Evolutionary conservation across 2,113 vertebrate genomes (phyloP), one percentile per base, ranked within the genome.

Genomic region (Pygoscelis adeliae): DNA sequence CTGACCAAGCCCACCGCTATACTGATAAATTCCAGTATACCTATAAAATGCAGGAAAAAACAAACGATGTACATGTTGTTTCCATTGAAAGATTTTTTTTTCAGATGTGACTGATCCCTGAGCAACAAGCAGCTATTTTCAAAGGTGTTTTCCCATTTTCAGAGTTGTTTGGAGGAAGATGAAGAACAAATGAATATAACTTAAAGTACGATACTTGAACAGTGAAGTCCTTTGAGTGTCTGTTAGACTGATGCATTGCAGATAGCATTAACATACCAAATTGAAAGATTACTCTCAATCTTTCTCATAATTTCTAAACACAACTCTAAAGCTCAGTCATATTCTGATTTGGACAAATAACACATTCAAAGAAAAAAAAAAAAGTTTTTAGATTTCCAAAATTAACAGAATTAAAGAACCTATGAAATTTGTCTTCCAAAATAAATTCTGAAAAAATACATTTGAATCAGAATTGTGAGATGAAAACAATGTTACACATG

Each of bases 1-100:
- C 99, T 99, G 97, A 99, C 99, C 97, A 99, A 98, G 83, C 99
- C 99, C 91, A 99, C 99, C 76, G 99, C 99, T 97, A 99, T 99
- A 98, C 99, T 99, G 98, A 99, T 99, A 98, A 99, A 99, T 98
- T 99, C 99, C 98, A 99, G 98, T 98, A 99, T 99, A 97, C 99
- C 99, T 99, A 77, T 11, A 76, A 96, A 98, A 96, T 44, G 55
- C 36, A 97, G 69, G 47, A 56, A 34, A 89, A 97, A 62, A 77
- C 76, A 97, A 94, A 89, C 91, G 97, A 87, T 94, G 58, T 84
- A 83, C 20, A 79, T 29, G 50, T 10, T 46, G 84, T 66, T 93
- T 90, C 36, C n/a, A 85, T 3, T 77, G 49, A 83, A 80, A 85
- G 32, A 46, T 5, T 19, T 56, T 87, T 62, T 81, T 46, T 7